phyloP scores from a whole-genome alignment of 1,140 invertebrate genomes.

The Vanessa atalanta region DNA sequence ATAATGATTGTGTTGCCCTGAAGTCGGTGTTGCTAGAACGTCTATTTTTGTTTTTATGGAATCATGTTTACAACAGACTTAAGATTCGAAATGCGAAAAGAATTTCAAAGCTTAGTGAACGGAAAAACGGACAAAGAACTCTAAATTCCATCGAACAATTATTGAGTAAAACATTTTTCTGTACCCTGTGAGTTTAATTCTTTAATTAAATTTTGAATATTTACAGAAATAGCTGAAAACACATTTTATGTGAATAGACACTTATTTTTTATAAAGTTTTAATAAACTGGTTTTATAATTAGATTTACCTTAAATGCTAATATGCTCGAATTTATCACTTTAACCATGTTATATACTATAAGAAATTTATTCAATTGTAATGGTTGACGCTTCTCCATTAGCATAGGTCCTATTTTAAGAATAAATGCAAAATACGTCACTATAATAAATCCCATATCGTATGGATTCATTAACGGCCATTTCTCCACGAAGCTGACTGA shows the following conservation, averaged over 20 bases:
- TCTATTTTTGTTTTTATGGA: background rate
- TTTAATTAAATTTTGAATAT: too few species aligned
- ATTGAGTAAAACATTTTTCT: too few species aligned
- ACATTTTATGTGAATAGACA: too few species aligned
- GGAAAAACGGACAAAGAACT: background rate
- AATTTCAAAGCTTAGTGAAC: background rate
- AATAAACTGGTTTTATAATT: background rate
- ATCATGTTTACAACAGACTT: background rate
- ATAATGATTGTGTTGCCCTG: background rate
- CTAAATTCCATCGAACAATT: background rate
- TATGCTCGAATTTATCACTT: slow-evolving; percentile 45
- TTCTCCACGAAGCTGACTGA: slow-evolving; percentile 28
- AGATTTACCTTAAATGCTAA: slow-evolving; percentile 48
- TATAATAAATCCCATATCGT: slow-evolving; percentile 23
- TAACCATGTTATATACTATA: slow-evolving; percentile 44
- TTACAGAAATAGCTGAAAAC: too few species aligned
- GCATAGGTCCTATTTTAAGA: slow-evolving; percentile 21
- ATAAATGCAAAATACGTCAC: slow-evolving; percentile 18
- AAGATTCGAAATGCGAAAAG: background rate
- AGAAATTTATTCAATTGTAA: slow-evolving; percentile 43
- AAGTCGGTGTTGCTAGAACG: background rate
- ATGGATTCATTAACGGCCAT: slow-evolving; percentile 30
- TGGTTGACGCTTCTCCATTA: slow-evolving; percentile 24
- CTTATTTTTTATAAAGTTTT: too few species aligned
- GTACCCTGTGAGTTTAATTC: too few species aligned